Evolutionary conservation across 2,888 invertebrate species (phyloP).

Genomic region (Drosophila testacea): DNA sequence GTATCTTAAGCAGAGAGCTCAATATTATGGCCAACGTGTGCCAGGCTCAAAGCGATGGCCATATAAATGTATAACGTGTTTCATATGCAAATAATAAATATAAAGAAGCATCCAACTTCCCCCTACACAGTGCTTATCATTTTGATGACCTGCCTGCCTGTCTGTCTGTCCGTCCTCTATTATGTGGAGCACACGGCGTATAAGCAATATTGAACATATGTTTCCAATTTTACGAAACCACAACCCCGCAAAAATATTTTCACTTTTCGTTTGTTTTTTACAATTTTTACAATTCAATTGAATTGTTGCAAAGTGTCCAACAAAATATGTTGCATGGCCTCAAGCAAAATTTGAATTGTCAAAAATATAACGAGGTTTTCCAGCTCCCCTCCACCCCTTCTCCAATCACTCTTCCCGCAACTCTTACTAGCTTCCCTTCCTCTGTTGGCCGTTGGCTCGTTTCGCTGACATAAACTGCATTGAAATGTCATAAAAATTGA

Average conservation of each 20-base stretch:
- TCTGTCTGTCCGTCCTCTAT: conserved; percentile 4
- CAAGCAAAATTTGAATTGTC: conserved; percentile 70
- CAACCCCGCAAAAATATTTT: conserved; percentile 8
- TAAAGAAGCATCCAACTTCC: background rate
- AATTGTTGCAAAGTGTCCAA: conserved; percentile 65
- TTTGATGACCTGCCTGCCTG: conserved; percentile 38
- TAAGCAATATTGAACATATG: conserved; percentile 53
- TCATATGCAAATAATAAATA: conserved; percentile 69
- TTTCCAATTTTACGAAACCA: conserved; percentile 10
- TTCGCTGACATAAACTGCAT: conserved; percentile 79
- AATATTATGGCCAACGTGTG: conserved; percentile 53
- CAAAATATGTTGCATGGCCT: conserved; percentile 50
- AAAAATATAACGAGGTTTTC: conserved; percentile 67
- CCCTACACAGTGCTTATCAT: conserved; percentile 39
- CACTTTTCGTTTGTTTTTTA: background rate
- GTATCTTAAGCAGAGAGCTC: conserved; percentile 47
- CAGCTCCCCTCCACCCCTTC: background rate
- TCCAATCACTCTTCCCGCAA: background rate
- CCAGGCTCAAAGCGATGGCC: conserved; percentile 22
- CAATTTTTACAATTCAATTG: conserved; percentile 53
- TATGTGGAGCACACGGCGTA: conserved; percentile 44
- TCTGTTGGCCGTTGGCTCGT: conserved; percentile 46
- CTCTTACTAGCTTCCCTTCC: background rate
- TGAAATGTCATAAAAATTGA: conserved; percentile 81
- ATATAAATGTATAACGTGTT: conserved; percentile 63